Base-by-base conservation (phyloP, 2,888 invertebrate species). In the Nezara viridula region DNA sequence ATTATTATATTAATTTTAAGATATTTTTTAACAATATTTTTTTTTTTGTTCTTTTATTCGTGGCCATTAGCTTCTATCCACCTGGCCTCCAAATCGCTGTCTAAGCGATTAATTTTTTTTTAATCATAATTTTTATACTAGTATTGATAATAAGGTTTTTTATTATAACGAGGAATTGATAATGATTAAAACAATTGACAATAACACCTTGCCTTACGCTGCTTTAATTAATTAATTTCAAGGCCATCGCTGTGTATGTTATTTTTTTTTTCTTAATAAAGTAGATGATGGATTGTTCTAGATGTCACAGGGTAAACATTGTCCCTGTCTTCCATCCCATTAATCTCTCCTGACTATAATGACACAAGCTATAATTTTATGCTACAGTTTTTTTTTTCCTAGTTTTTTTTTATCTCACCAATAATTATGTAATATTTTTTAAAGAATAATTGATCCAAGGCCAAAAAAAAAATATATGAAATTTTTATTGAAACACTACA, bases 221-320 rank as follows among this genome's bases (percentile, higher is more conserved):
- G 19, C 37, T 37, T 73, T 73, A 73, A 73, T 73, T 73, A 73
- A 73, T 73, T 73, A 73, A 73, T 44, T 32, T 32, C 32, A 73
- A 73, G 66, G 66, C 6, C 66, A 73, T 19, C 32, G 27, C 19
- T 27, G 6, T 7, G 27, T 27, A 60, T 60, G n/a, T 60, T 27
- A 73, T 37, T 73, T 73, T 73, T 66, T 66, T 60, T 27, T 60
- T 73, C 66, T 73, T 37, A 73, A 37, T 21, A 19, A 16, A 73
- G 66, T 73, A 73, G 66, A 73, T 73, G 66, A 73, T 73, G 37
- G 37, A 73, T 73, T 37, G 66, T 73, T 73, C 66, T 73, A 73
- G 66, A 37, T 73, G 66, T 73, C 66, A 73, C 66, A 73, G 32
- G 37, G 37, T 32, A 73, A 73, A 73, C 66, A 73, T 73, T 37